A percentile compares a stretch with the other conserved stretches of the same genome.
Conservation (phyloP, 2,888 invertebrate species). For the Notodonta ziczac region DNA sequence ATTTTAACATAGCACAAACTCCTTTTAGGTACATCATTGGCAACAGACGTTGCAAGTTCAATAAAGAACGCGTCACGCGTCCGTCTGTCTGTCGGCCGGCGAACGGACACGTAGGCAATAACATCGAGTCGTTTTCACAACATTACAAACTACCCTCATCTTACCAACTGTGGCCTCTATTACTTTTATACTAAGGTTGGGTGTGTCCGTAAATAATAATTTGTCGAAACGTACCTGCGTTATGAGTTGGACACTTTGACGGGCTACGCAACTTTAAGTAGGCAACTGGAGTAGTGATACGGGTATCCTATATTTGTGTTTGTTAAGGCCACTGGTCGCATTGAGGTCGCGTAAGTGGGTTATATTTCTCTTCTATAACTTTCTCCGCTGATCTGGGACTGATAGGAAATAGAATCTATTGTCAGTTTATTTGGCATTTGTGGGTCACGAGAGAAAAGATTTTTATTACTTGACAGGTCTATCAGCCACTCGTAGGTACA, state of each 20-base stretch:
- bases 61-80: conserved; percentile 59
- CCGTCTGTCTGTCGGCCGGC: conserved; percentile 49
- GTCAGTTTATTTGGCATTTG: background rate
- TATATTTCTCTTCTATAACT: conserved; percentile 4
- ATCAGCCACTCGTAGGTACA: too few relatives aligned
- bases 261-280: conserved; percentile 58
- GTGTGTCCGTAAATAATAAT: conserved; percentile 21
- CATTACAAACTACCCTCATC: conserved; percentile 12
- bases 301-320: conserved; percentile 51
- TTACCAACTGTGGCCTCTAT: conserved; percentile 30
- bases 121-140: conserved; percentile 47
- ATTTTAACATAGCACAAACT: conserved; percentile 9
- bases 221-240: conserved; percentile 53
- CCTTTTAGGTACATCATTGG: conserved; percentile 32
- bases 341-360: conserved; percentile 9
- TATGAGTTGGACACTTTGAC: conserved; percentile 76
- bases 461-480: too few relatives aligned
- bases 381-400: background rate
- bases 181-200: conserved; percentile 10
- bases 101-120: conserved; percentile 63
- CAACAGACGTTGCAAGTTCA: conserved; percentile 49
- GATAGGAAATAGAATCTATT: background rate
- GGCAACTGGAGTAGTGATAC: conserved; percentile 58
- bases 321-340: conserved; percentile 29
- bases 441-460: background rate